Conservation (phyloP, 2,888 invertebrate genomes). For the Drosophila longiperda region DNA sequence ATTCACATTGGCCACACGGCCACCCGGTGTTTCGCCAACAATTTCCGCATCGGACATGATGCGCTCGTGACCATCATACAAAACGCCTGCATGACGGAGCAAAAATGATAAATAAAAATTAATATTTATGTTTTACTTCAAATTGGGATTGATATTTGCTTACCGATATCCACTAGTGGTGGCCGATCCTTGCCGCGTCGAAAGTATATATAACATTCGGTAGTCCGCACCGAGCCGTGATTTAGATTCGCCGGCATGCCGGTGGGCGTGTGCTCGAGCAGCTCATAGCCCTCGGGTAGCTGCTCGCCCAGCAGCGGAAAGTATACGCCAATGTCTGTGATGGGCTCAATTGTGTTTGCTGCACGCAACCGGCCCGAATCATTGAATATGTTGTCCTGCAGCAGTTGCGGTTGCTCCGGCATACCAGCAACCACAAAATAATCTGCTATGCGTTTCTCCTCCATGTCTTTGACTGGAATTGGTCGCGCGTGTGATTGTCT, state of each 20-base stretch:
- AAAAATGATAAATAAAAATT: neutral
- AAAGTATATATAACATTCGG: slow-evolving; percentile 96
- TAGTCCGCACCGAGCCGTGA: slow-evolving; percentile 97
- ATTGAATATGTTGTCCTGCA: slow-evolving; percentile 90
- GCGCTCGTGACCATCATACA: slow-evolving; percentile 98
- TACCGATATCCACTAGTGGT: slow-evolving; percentile 98
- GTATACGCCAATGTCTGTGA: slow-evolving; percentile 96
- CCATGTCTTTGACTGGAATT: slow-evolving; percentile 86
- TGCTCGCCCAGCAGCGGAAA: slow-evolving; percentile 95
- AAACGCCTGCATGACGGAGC: slow-evolving; percentile 88
- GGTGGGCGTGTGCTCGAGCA: slow-evolving; percentile 90
- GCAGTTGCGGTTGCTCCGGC: slow-evolving; percentile 91
- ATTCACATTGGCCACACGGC: slow-evolving; percentile 97
- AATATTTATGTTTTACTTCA: neutral
- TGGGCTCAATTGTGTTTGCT: slow-evolving; percentile 94
- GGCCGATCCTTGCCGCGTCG: slow-evolving; percentile 96
- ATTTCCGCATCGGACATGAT: slow-evolving; percentile 98
- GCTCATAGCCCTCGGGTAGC: slow-evolving; percentile 91
- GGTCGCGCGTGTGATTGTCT: slow-evolving; percentile 28
- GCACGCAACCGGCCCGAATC: slow-evolving; percentile 93
- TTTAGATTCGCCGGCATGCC: slow-evolving; percentile 97
- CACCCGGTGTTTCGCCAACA: slow-evolving; percentile 93
- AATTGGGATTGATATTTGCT: slow-evolving; percentile 57
- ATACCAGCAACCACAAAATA: slow-evolving; percentile 99
- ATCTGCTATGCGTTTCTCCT: slow-evolving; percentile 95